These are phyloP conservation scores for Cataglyphis livida DNA, from an alignment of 2,888 invertebrate species.

Conservation along the genomic window DNA sequence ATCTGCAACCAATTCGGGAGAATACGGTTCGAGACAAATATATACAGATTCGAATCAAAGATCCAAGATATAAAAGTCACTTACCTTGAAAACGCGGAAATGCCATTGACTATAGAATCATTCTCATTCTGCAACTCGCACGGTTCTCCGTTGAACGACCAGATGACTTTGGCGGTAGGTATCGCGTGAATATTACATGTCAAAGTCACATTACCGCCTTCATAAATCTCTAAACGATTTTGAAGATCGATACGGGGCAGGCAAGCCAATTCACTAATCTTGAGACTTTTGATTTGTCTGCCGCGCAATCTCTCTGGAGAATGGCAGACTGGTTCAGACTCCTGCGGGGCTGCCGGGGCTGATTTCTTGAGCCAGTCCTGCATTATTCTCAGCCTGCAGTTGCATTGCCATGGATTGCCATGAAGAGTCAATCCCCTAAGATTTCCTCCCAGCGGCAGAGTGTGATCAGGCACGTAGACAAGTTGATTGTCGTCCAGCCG, in stretches of 20 bases:
- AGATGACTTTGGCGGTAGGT: conserved; percentile 93
- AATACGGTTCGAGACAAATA: background rate
- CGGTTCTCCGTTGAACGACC: conserved; percentile 93
- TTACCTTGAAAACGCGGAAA: conserved; percentile 69
- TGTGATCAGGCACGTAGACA: conserved; percentile 87
- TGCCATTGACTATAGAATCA: conserved; percentile 72
- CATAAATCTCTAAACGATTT: conserved; percentile 91
- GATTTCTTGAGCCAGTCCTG: conserved; percentile 91
- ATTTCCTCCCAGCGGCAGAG: conserved; percentile 89
- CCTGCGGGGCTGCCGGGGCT: conserved; percentile 90
- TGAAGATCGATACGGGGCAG: conserved; percentile 93
- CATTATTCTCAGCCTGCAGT: conserved; percentile 92
- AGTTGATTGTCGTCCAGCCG: conserved; percentile 94
- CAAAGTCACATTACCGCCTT: conserved; percentile 93
- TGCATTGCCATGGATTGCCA: conserved; percentile 96
- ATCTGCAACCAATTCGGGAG: conserved; percentile 75
- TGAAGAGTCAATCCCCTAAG: conserved; percentile 93
- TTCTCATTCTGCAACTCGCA: conserved; percentile 90
- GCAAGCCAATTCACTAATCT: conserved; percentile 92
- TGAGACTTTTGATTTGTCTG: conserved; percentile 89
- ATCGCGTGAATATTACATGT: conserved; percentile 93
- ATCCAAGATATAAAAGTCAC: background rate
- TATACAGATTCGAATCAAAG: background rate
- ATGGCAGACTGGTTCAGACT: conserved; percentile 92
- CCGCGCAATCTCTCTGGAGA: conserved; percentile 90